Percentiles rank a stretch among this genome's conserved stretches.
These are phyloP conservation scores for Halcyon malimbica DNA, from an alignment of 2,113 vertebrate species.

Conservation along the genomic window DNA sequence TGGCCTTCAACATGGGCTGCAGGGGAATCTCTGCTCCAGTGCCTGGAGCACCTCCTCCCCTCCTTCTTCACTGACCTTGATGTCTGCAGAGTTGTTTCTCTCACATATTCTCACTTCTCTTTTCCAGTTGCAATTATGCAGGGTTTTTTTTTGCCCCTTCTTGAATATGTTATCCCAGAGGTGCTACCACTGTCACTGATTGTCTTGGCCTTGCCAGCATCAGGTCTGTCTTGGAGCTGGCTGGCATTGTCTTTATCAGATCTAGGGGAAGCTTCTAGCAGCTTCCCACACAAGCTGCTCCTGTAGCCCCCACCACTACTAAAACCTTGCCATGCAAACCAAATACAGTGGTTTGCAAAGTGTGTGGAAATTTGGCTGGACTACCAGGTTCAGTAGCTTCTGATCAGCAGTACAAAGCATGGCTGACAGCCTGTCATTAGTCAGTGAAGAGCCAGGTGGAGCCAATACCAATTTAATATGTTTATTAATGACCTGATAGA, in stretches of 20 bases:
- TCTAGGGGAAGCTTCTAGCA: neutral
- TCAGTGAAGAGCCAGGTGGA: neutral
- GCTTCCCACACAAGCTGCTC: neutral
- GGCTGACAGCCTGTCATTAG: neutral
- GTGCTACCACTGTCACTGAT: neutral
- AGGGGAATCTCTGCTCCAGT: neutral
- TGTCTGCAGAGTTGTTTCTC: neutral
- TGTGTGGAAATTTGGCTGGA: neutral
- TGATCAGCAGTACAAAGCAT: neutral
- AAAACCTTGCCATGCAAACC: neutral
- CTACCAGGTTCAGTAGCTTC: neutral
- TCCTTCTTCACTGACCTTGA: neutral
- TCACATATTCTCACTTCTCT: neutral
- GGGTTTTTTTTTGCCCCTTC: neutral
- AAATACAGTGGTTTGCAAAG: neutral
- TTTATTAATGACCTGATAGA: neutral
- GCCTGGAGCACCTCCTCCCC: neutral
- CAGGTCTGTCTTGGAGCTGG: neutral
- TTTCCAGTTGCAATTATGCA: neutral
- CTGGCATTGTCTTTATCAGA: neutral
- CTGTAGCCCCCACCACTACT: fast-evolving
- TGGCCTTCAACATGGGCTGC: neutral
- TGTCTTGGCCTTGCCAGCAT: no score
- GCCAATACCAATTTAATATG: neutral
- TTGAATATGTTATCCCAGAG: neutral